Conservation (phyloP, 2,888 invertebrate species). For the Dryobota labecula region DNA sequence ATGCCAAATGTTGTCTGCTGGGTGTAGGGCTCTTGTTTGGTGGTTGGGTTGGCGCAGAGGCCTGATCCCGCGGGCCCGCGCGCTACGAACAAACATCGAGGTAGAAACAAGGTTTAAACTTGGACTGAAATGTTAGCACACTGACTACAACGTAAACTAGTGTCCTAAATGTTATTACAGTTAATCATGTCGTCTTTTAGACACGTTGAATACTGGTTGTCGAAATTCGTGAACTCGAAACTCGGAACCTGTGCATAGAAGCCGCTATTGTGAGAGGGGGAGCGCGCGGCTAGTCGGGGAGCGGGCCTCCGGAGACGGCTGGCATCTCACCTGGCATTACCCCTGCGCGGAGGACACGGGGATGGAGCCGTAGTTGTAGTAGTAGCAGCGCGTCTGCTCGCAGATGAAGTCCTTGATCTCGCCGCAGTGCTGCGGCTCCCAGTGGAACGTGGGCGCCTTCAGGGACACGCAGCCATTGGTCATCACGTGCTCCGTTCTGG, state of each 20-base stretch:
- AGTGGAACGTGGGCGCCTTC: conserved; percentile 94
- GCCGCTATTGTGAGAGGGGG: conserved; percentile 62
- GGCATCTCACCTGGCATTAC: conserved; percentile 95
- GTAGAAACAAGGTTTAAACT: conserved; percentile 71
- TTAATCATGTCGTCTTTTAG: conserved; percentile 76
- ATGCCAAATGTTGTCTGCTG: conserved; percentile 81
- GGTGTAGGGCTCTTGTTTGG: conserved; percentile 91
- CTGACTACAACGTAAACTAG: conserved; percentile 73
- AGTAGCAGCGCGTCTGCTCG: conserved; percentile 97
- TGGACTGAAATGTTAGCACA: conserved; percentile 80
- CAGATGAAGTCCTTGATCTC: conserved; percentile 96
- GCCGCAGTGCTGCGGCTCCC: conserved; percentile 96
- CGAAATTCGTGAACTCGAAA: conserved; percentile 41
- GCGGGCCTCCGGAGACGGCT: conserved; percentile 89
- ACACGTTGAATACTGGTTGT: conserved; percentile 66
- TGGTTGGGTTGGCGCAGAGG: conserved; percentile 90
- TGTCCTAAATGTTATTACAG: conserved; percentile 64
- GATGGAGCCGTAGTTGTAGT: conserved; percentile 97
- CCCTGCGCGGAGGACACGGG: conserved; percentile 97
- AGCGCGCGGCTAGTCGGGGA: conserved; percentile 88
- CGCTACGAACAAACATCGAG: conserved; percentile 75
- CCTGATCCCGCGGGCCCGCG: conserved; percentile 89
- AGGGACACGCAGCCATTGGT: conserved; percentile 94
- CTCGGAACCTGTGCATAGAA: conserved; percentile 53
- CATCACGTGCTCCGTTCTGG: conserved; percentile 90